A percentile compares a stretch with the other conserved stretches of the same genome.
phyloP scores from a whole-genome alignment of 2,113 vertebrate genomes.

The Boulengerochromis microlepis region DNA sequence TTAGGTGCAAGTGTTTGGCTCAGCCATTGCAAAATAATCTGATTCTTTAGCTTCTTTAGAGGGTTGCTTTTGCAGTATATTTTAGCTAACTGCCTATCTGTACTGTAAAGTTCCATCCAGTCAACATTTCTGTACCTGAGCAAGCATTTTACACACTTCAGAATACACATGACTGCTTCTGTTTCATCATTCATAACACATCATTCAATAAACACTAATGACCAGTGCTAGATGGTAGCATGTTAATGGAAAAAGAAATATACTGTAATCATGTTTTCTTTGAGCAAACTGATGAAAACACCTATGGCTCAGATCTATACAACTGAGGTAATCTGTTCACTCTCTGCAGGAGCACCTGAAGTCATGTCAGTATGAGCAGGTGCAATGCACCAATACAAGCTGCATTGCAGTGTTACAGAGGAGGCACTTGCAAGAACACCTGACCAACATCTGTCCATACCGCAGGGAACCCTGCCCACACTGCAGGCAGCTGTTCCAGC shows the following conservation, averaged over 20 bases:
- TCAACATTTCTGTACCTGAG: not conserved
- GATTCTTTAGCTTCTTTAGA: not conserved
- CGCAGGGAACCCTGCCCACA: slow-evolving; percentile 11
- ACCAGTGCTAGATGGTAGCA: not conserved
- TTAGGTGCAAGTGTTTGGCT: not conserved
- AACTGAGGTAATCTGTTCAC: not conserved
- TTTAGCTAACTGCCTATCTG: not conserved
- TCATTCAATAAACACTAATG: not conserved
- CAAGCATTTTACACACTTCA: not conserved
- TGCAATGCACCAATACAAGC: slow-evolving; percentile 20
- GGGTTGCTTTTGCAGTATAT: not conserved
- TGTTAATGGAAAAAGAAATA: not conserved
- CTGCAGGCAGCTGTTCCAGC: not conserved
- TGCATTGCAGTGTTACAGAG: slow-evolving; percentile 9
- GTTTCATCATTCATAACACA: not conserved
- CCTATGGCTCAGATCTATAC: not conserved
- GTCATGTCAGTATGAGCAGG: slow-evolving; percentile 11
- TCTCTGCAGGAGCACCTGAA: slow-evolving; percentile 20
- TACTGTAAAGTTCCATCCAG: not conserved
- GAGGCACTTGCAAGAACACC: slow-evolving; percentile 19
- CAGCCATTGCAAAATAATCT: not conserved
- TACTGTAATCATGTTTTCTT: not conserved
- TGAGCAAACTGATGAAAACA: not conserved
- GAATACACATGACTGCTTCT: not conserved
- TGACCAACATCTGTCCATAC: slow-evolving; percentile 5